These are phyloP conservation scores for Cremastobaeus sp. DNA, from an alignment of 2,888 invertebrate species.

Conservation along the genomic window DNA sequence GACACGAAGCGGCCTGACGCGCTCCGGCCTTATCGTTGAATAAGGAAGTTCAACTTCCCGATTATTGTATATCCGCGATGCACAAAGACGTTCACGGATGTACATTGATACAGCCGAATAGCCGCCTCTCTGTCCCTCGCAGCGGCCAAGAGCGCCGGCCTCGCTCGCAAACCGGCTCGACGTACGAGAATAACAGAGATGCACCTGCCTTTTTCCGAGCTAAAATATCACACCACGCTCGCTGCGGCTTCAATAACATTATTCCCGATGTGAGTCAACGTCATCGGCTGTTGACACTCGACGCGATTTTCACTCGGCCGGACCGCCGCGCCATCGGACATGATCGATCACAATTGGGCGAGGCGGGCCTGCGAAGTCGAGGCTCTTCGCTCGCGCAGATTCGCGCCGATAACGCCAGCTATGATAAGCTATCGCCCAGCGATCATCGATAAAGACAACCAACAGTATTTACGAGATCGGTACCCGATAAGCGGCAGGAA, in stretches of 20 bases:
- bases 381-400: too few species aligned
- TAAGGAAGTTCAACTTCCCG: slow-evolving; percentile 63
- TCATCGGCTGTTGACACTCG: slow-evolving; percentile 2
- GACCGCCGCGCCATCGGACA: too few species aligned
- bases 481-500: too few species aligned
- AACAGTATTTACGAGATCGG: too few species aligned
- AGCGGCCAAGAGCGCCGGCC: slow-evolving; percentile 47
- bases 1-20: too few species aligned
- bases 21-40: slow-evolving; percentile 56
- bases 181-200: slow-evolving; percentile 61
- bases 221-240: slow-evolving; percentile 55
- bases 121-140: slow-evolving; percentile 27
- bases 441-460: not conserved
- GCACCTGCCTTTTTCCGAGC: slow-evolving; percentile 63
- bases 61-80: slow-evolving; percentile 59
- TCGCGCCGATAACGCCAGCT: too few species aligned
- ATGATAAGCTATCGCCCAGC: too few species aligned
- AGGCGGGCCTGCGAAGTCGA: too few species aligned
- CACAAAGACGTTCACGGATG: slow-evolving; percentile 60
- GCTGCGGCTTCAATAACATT: slow-evolving; percentile 47
- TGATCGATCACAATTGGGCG: not conserved
- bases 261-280: slow-evolving; percentile 44
- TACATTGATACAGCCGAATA: slow-evolving; percentile 58
- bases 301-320: too few species aligned
- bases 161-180: slow-evolving; percentile 62